A percentile compares a stretch with the other conserved stretches of the same genome.
Evolutionary conservation across 2,888 invertebrate species (phyloP).

Genomic region (Chrysolina oricalcia): DNA sequence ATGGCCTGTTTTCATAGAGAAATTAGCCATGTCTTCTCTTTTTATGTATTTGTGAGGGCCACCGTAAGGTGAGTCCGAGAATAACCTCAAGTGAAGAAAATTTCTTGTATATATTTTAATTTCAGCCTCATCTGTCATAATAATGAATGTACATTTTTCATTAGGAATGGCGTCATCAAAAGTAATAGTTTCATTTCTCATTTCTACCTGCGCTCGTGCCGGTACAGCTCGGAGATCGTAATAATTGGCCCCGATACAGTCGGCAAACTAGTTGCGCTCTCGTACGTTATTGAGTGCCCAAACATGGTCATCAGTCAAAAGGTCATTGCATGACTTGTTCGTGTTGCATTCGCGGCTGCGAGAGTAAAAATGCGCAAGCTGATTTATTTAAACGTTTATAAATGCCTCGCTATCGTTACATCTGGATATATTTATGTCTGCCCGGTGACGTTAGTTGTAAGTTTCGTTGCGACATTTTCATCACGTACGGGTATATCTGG

Average conservation of each 20-base stretch:
- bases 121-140: too few relatives aligned
- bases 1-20: too few relatives aligned
- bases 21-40: too few relatives aligned
- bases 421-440: background rate
- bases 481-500: background rate
- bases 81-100: too few relatives aligned
- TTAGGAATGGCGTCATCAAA: too few relatives aligned
- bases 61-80: too few relatives aligned
- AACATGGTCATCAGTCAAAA: conserved; percentile 53
- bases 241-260: conserved; percentile 35
- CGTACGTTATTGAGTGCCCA: conserved; percentile 44
- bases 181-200: too few relatives aligned
- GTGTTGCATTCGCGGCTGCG: conserved; percentile 42
- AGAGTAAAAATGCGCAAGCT: conserved; percentile 35
- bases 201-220: background rate
- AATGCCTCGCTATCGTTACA: conserved; percentile 8
- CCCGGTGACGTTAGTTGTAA: background rate
- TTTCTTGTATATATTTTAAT: too few relatives aligned
- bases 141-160: too few relatives aligned
- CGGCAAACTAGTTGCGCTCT: conserved; percentile 24
- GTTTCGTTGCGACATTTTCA: conserved; percentile 7
- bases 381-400: conserved; percentile 34
- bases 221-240: conserved; percentile 29
- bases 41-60: too few relatives aligned
- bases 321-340: conserved; percentile 49